A percentile compares a stretch with the other conserved stretches of the same genome.
phyloP scores from a whole-genome alignment of 1,140 invertebrate genomes.

The Dysdera silvatica region DNA sequence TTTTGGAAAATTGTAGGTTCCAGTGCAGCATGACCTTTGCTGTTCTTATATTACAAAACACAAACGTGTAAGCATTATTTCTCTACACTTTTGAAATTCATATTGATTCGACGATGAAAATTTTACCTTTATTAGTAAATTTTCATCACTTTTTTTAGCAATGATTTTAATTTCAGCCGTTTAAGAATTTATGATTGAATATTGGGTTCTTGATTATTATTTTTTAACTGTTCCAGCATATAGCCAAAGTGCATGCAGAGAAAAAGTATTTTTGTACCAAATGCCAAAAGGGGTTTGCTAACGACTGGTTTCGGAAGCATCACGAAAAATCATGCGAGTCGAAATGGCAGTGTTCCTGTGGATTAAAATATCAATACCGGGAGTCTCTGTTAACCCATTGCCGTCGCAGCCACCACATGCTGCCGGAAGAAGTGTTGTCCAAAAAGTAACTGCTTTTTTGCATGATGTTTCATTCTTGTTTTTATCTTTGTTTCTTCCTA shows the following conservation, averaged over 20 bases:
- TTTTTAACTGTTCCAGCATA: constrained; percentile 17
- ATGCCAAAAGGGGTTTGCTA: constrained; percentile 24
- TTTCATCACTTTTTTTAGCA: too few relatives aligned
- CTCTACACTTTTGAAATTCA: too few relatives aligned
- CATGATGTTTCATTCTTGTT: neutral
- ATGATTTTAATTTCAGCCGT: too few relatives aligned
- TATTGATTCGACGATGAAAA: too few relatives aligned
- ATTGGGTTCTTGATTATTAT: too few relatives aligned
- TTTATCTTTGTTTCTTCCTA: neutral
- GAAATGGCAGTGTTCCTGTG: constrained; percentile 28
- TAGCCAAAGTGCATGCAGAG: constrained; percentile 31
- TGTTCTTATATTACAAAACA: too few relatives aligned
- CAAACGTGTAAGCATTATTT: too few relatives aligned
- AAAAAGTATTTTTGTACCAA: constrained; percentile 26
- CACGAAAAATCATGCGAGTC: constrained; percentile 28
- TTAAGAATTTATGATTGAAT: too few relatives aligned
- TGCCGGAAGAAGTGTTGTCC: constrained; percentile 8
- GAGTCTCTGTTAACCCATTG: constrained; percentile 31
- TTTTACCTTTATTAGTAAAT: too few relatives aligned
- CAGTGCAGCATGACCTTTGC: too few relatives aligned
- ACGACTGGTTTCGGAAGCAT: constrained; percentile 11
- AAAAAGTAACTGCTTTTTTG: constrained; percentile 8
- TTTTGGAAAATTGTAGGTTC: too few relatives aligned
- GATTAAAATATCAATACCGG: constrained; percentile 19
- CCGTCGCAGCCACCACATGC: constrained; percentile 21